Conservation (phyloP, 2,888 invertebrate genomes). For the Erebia aethiops region DNA sequence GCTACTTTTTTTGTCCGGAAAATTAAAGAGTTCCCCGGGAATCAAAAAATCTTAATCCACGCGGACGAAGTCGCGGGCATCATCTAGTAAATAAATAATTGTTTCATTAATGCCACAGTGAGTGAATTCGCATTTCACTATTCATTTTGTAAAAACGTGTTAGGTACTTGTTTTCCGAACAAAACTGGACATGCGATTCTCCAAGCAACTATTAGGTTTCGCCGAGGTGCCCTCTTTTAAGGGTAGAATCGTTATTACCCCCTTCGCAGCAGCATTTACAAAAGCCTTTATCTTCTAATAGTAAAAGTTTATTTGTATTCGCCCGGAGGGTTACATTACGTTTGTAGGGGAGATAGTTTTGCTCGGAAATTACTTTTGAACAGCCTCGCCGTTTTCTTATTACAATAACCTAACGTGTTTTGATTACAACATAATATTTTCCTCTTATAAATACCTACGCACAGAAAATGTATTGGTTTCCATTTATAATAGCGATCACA, state of each 20-base stretch:
- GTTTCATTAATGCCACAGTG: neutral
- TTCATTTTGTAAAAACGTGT: neutral
- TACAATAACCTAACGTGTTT: constrained; percentile 11
- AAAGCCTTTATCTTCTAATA: constrained; percentile 42
- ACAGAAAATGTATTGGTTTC: neutral
- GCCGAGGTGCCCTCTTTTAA: constrained; percentile 36
- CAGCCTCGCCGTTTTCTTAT: constrained; percentile 14
- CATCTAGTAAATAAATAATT: too few relatives aligned
- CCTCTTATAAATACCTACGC: neutral
- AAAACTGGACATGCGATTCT: constrained; percentile 33
- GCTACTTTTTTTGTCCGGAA: too few relatives aligned
- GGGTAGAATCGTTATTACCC: constrained; percentile 40
- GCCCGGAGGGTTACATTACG: constrained; percentile 33
- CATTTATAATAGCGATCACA: neutral
- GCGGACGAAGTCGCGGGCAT: too few relatives aligned
- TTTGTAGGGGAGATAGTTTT: constrained; percentile 23
- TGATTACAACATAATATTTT: neutral
- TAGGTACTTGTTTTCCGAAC: neutral
- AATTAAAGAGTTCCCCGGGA: too few relatives aligned
- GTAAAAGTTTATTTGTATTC: constrained; percentile 40
- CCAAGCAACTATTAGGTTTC: constrained; percentile 40
- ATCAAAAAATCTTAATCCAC: too few relatives aligned
- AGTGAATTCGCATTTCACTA: neutral
- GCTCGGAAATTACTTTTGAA: constrained; percentile 23
- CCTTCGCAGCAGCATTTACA: constrained; percentile 39